Evolutionary conservation across 37 sponge, comb jelly and placozoan species (phyloP).

Genomic region (Halisarca cf. caerulea): DNA sequence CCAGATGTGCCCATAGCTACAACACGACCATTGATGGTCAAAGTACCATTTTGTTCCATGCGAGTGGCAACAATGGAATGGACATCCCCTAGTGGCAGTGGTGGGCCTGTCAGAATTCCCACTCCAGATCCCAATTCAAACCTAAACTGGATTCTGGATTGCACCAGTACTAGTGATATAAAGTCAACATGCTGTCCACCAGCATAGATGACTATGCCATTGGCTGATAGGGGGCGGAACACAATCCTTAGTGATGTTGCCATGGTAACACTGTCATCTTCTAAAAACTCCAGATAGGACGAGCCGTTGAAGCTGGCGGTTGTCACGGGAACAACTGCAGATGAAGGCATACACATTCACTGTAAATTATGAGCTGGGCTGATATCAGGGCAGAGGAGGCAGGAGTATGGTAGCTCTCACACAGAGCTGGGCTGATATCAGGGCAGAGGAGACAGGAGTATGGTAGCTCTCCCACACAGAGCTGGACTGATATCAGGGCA

Average conservation of each 20-base stretch:
- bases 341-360: background rate
- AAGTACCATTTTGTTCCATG: slow-evolving; percentile 2
- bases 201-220: slow-evolving; percentile 55
- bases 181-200: slow-evolving; percentile 47
- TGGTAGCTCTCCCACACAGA: too few relatives aligned
- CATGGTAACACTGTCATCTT: background rate
- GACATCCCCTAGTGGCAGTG: slow-evolving; percentile 33
- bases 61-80: slow-evolving; percentile 40
- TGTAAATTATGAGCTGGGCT: too few relatives aligned
- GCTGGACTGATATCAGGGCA: too few relatives aligned
- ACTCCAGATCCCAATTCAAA: slow-evolving; percentile 62
- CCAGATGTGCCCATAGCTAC: slow-evolving; percentile 1
- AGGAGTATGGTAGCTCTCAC: too few relatives aligned
- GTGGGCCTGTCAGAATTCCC: slow-evolving; percentile 18
- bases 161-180: slow-evolving; percentile 43
- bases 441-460: too few relatives aligned
- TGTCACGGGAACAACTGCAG: slow-evolving; percentile 8
- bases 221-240: slow-evolving; percentile 31
- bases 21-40: slow-evolving; percentile 31
- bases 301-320: slow-evolving; percentile 44
- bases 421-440: too few relatives aligned
- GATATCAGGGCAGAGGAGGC: too few relatives aligned
- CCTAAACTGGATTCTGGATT: slow-evolving; percentile 36
- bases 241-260: background rate
- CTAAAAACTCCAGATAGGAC: slow-evolving; percentile 40